A percentile compares a stretch with the other conserved stretches of the same genome.
These are phyloP conservation scores for Felis chaus DNA, from an alignment of 2,113 vertebrate species.

Conservation along the genomic window DNA sequence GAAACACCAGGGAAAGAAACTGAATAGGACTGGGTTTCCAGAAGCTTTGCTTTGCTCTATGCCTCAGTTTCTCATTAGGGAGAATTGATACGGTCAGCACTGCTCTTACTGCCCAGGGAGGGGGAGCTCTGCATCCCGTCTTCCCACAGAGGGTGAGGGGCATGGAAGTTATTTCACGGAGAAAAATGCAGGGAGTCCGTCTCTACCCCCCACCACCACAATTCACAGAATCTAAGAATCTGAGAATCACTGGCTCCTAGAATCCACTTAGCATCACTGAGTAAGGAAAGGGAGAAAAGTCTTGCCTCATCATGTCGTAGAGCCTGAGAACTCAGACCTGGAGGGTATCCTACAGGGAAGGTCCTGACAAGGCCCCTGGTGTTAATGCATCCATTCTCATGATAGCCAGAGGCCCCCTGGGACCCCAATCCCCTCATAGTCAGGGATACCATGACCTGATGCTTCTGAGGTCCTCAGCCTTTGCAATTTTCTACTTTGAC, in stretches of 20 bases:
- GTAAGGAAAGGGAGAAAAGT: conserved; percentile 12
- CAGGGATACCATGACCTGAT: neutral
- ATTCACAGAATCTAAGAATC: conserved; percentile 56
- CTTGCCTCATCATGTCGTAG: neutral
- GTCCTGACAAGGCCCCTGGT: neutral
- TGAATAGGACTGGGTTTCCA: conserved; percentile 2
- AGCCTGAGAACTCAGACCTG: neutral
- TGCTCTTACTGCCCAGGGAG: neutral
- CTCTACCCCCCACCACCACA: neutral
- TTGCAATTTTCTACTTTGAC: neutral
- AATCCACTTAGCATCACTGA: conserved; percentile 15
- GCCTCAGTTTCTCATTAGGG: conserved; percentile 17
- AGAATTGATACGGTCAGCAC: neutral
- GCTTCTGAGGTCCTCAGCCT: conserved; percentile 5
- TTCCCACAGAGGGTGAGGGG: neutral
- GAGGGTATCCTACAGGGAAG: neutral
- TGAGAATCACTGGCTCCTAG: conserved; percentile 55
- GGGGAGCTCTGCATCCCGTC: neutral
- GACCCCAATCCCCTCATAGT: neutral
- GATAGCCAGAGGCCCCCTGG: neutral
- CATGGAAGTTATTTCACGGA: conserved; percentile 1
- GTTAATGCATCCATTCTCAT: neutral
- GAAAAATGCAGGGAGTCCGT: neutral
- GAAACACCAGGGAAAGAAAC: neutral
- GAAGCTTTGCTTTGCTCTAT: neutral